phyloP scores from a whole-genome alignment of 2,113 vertebrate genomes.

The Microtus oregoni region DNA sequence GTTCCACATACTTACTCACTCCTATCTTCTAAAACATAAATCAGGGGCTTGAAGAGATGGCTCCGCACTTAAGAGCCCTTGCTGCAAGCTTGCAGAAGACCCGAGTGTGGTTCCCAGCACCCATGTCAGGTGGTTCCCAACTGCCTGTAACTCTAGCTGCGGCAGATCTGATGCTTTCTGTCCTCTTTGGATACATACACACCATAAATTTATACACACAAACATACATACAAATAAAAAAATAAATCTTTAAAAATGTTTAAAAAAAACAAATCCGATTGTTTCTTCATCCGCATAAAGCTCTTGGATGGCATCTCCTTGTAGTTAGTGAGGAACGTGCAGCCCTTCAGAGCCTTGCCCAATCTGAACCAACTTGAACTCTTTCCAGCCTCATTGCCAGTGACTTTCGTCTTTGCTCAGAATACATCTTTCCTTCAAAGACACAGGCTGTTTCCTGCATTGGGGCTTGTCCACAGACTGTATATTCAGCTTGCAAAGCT shows the following conservation, averaged over 20 bases:
- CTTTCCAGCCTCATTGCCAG: conserved; percentile 3
- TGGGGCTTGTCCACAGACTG: conserved; percentile 4
- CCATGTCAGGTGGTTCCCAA: background rate
- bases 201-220: background rate
- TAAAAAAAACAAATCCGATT: conserved; percentile 6
- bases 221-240: background rate
- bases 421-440: background rate
- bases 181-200: background rate
- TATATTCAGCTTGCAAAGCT: conserved; percentile 25
- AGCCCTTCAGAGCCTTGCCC: background rate
- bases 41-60: background rate
- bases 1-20: background rate
- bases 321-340: conserved; percentile 46
- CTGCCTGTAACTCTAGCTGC: background rate
- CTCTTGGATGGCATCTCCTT: background rate
- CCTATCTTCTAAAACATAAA: conserved; percentile 45
- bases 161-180: background rate
- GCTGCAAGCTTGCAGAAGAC: background rate
- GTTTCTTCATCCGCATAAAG: conserved; percentile 47
- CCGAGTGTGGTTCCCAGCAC: background rate
- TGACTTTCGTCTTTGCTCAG: background rate
- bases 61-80: background rate
- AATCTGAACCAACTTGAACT: background rate
- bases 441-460: background rate
- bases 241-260: background rate